Percentiles rank a stretch among this genome's conserved stretches.
Evolutionary conservation across 2,797 vertebrate genomes (phyloP).

Genomic region (Leucoraja ocellata): DNA sequence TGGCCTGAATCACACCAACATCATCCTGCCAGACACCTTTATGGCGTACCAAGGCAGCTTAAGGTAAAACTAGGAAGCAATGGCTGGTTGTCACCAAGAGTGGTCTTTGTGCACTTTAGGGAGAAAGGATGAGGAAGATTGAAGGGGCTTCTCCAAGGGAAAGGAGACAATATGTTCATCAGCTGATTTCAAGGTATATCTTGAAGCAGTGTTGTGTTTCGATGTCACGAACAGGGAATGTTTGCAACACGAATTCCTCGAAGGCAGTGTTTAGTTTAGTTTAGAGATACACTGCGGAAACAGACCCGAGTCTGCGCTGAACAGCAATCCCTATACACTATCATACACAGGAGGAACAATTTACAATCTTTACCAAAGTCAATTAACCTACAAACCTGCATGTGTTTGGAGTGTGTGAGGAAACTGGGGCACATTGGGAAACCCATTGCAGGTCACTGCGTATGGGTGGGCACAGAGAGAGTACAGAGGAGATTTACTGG

Average conservation of each 20-base stretch:
- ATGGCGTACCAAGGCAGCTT: neutral
- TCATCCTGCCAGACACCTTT: neutral
- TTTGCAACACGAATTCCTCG: neutral
- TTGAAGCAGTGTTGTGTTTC: neutral
- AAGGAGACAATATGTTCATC: neutral
- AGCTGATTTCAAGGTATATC: neutral
- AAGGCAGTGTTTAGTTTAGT: neutral
- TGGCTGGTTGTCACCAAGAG: neutral
- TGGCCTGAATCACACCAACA: neutral
- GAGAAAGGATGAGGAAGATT: neutral
- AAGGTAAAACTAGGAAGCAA: neutral
- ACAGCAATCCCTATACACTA: too few relatives aligned
- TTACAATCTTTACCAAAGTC: too few relatives aligned
- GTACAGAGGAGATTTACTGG: too few relatives aligned
- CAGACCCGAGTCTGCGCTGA: too few relatives aligned
- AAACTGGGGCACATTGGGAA: too few relatives aligned
- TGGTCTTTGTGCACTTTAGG: neutral
- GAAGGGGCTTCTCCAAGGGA: neutral
- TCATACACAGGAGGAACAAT: too few relatives aligned
- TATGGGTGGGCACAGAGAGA: too few relatives aligned
- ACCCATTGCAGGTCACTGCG: too few relatives aligned
- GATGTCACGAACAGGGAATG: neutral
- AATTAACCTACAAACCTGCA: too few relatives aligned
- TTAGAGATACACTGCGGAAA: too few relatives aligned
- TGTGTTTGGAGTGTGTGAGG: too few relatives aligned